Percentiles rank a stretch among this genome's conserved stretches.
These are phyloP conservation scores for Leptodactylus fuscus DNA, from an alignment of 2,113 vertebrate species.

Conservation along the genomic window DNA sequence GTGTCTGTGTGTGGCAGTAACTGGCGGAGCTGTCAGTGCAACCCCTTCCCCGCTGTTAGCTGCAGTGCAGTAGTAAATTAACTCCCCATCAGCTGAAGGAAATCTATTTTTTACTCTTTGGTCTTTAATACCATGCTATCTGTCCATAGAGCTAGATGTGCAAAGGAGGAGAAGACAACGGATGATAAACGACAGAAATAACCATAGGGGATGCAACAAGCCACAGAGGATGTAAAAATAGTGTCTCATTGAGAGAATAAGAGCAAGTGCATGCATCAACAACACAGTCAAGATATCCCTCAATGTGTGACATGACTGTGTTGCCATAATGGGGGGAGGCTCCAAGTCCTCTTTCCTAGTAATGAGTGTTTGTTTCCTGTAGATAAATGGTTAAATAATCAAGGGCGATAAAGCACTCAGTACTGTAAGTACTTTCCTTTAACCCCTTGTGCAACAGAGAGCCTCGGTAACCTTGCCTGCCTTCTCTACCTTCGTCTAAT, in stretches of 20 bases:
- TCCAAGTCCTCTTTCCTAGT: too few species aligned
- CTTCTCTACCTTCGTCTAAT: constrained; percentile 5
- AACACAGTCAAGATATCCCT: not conserved
- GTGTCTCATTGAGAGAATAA: not conserved
- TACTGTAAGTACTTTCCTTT: not conserved
- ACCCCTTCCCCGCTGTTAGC: constrained; percentile 36
- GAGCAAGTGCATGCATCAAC: not conserved
- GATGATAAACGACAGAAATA: not conserved
- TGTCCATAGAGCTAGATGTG: not conserved
- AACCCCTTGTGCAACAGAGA: not conserved
- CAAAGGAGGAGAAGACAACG: not conserved
- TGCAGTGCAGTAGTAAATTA: constrained; percentile 34
- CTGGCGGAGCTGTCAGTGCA: constrained; percentile 1
- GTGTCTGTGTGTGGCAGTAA: constrained; percentile 19
- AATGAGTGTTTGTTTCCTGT: not conserved
- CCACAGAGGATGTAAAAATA: constrained; percentile 11
- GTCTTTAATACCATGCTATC: not conserved
- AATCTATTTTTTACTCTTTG: not conserved
- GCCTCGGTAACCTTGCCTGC: constrained; percentile 10
- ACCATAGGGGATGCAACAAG: too few species aligned
- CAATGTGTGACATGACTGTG: too few species aligned
- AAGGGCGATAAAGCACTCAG: too few species aligned
- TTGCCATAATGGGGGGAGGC: too few species aligned
- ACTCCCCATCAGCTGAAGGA: constrained; percentile 22
- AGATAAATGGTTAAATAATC: constrained; percentile 2